A percentile compares a stretch with the other conserved stretches of the same genome.
phyloP scores from a whole-genome alignment of 2,113 vertebrate species.

The Nerophis ophidion region DNA sequence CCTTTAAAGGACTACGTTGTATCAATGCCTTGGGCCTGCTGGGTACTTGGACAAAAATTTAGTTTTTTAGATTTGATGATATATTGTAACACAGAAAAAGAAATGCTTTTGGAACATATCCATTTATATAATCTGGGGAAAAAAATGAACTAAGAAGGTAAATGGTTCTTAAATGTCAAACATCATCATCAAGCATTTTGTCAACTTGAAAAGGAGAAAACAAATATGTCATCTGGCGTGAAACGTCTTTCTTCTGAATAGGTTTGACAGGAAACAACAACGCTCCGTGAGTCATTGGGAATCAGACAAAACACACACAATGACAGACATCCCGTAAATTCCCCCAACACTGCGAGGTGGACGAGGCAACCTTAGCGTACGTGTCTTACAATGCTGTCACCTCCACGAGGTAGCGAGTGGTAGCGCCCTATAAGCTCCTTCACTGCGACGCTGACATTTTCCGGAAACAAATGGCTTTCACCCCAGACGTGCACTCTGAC shows the following conservation, averaged over 20 bases:
- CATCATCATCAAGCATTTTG: neutral
- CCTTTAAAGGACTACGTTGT: no score
- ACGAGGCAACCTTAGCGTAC: constrained; percentile 51
- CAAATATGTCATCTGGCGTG: neutral
- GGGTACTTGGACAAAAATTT: no score
- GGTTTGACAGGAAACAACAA: constrained; percentile 24
- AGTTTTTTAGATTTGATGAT: no score
- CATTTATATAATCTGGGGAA: no score
- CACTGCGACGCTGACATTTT: constrained; percentile 69
- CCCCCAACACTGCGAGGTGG: constrained; percentile 15
- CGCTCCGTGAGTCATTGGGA: constrained; percentile 25
- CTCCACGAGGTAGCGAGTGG: constrained; percentile 59
- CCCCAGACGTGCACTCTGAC: constrained; percentile 69
- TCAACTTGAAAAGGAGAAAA: neutral
- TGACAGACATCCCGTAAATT: constrained; percentile 34
- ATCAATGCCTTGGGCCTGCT: no score
- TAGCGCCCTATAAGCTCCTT: constrained; percentile 66
- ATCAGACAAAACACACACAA: constrained; percentile 39
- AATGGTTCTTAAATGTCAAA: constrained; percentile 1
- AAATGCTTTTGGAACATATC: no score
- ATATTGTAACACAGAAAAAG: no score
- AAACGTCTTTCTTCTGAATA: constrained; percentile 18
- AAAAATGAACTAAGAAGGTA: constrained; percentile 10
- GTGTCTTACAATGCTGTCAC: constrained; percentile 51
- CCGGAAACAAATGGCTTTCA: constrained; percentile 69